Evolutionary conservation across 2,888 invertebrate genomes (phyloP), one percentile per base, ranked within the genome.

Genomic region (Schizaphis graminum): DNA sequence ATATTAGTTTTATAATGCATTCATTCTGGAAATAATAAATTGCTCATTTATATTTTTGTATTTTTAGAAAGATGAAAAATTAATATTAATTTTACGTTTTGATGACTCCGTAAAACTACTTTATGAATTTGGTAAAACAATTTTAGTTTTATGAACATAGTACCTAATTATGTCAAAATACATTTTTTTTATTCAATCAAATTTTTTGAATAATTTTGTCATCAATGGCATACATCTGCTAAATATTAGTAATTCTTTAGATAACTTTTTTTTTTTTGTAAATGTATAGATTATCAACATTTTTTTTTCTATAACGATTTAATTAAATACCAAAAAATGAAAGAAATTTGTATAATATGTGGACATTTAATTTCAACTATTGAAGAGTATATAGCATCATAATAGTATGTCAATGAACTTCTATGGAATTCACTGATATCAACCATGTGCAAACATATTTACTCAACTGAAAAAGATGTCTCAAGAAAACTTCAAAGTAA

Each of bases 401-500:
- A 57, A 24, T 56, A n/a, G 21, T 77, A 77, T 77, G 77, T 35
- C 77, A 41, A 77, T 77, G 21, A 35, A 77, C 77, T 41, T 35
- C 8, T 77, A 77, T 77, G 21, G 8, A 77, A 77, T 77, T 35
- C 8, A 77, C 56, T 41, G 89, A 41, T 41, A 26, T 56, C 89
- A 56, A 41, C 41, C 89, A 56, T 56, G 56, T 56, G 89, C 11
- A 57, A 89, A 28, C 35, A 88, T 89, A 41, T 57, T 89, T 56
- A 57, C 41, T 89, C 56, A 41, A 89, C 56, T 41, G 41, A 89
- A 56, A 89, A 26, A 89, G 56, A 89, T 56, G 56, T 56, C 28
- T 41, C 35, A 56, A 56, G 56, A 89, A 41, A 56, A 56, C 89
- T 56, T 35, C 56, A 35, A 41, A 89, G 89, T 89, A 89, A 89